Evolutionary conservation across 1,140 invertebrate genomes (phyloP).

Genomic region (Pseudomyrmex gracilis): DNA sequence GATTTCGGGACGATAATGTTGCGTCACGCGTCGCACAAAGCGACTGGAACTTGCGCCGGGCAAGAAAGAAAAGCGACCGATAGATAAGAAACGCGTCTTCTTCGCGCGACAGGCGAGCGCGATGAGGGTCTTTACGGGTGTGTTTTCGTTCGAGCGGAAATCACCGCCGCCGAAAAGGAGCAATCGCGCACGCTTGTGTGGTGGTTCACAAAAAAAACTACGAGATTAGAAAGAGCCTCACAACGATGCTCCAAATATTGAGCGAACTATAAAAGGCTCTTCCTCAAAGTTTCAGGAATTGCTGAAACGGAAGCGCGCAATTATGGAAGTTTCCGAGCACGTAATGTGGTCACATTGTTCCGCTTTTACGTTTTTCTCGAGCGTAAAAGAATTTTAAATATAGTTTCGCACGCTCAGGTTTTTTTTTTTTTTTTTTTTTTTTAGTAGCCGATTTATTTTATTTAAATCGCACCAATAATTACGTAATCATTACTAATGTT

Average conservation of each 20-base stretch:
- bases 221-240: constrained; percentile 22
- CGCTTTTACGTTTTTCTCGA: background rate
- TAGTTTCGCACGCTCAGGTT: background rate
- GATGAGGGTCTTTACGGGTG: background rate
- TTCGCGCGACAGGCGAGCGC: constrained; percentile 6
- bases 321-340: constrained; percentile 18
- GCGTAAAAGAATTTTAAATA: background rate
- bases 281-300: background rate
- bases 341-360: background rate
- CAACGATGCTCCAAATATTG: constrained; percentile 23
- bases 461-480: background rate
- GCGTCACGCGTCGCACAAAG: constrained; percentile 35
- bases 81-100: constrained; percentile 32
- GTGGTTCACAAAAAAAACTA: constrained; percentile 1
- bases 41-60: background rate
- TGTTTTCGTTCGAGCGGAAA: constrained; percentile 35
- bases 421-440: background rate
- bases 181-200: constrained; percentile 13
- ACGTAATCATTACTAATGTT: background rate
- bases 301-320: constrained; percentile 32
- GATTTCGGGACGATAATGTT: constrained; percentile 44
- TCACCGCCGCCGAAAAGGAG: constrained; percentile 21
- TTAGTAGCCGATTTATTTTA: background rate
- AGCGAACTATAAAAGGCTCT: constrained; percentile 6
- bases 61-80: constrained; percentile 32